Base-by-base conservation (phyloP, 2,888 invertebrate species). In the Sphecodes monilicornis region DNA sequence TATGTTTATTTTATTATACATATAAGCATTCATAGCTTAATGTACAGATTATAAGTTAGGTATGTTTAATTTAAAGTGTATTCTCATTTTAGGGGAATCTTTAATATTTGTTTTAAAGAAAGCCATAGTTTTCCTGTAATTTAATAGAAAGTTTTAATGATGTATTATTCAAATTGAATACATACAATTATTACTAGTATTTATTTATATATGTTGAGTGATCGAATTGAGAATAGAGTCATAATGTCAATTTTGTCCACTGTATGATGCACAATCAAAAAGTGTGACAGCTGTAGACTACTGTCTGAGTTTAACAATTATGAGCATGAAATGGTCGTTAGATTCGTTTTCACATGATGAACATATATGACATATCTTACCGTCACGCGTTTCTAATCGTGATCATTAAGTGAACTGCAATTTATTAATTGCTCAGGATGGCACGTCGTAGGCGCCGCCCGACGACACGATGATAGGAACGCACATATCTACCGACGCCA, bases 351-450 rank as follows among this genome's bases (percentile, higher is more conserved):
- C 60, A 26, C 46, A 26, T n/a, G 50, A 46, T 39, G 66, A 71
- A 39, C 43, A 5, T 43, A 72, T 57, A 41, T 29, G n/a, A 41
- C 41, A 54, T 64, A 77, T 80, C 64, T 77, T 54, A 74, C 80
- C 70, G 81, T 77, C 84, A 74, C 76, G 50, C 36, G 77, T 73
- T 74, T 43, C 76, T 80, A 84, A 81, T 81, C 74, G 57, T 16
- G 43, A 70, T 74, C 77, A 76, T 83, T 72, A 50, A 84, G 36
- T n/a, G 77, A 74, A 75, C 64, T 74, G 77, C 71, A 70, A 46
- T 82, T 74, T 74, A 69, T 79, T 82, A 78, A 82, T 78, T 82
- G 73, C 70, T 43, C 60, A 22, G 50, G 11, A 36, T 18, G 60
- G n/a, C 29, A 60, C 57, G 81, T 50, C 29, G 10, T 54, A 10